phyloP scores from a whole-genome alignment of 2,888 invertebrate genomes.

The Poecilus cupreus region DNA sequence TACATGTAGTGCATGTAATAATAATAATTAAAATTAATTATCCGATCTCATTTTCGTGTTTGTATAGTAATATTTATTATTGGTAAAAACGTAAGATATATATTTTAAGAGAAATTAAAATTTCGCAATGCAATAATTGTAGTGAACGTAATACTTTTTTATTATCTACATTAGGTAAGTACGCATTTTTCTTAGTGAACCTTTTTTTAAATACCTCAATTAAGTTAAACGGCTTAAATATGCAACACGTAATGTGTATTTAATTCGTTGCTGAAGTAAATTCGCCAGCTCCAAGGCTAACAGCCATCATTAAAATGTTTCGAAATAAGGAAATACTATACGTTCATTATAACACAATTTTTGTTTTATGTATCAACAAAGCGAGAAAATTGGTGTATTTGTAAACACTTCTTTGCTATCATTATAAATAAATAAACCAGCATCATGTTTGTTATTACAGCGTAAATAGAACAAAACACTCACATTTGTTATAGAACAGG shows the following conservation, averaged over 20 bases:
- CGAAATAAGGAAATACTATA: slow-evolving; percentile 47
- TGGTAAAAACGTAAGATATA: not conserved
- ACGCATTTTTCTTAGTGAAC: not conserved
- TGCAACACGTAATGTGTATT: slow-evolving; percentile 49
- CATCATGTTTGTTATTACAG: not conserved
- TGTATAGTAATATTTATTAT: not conserved
- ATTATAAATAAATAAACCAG: slow-evolving; percentile 38
- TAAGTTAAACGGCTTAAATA: slow-evolving; percentile 45
- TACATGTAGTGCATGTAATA: no score
- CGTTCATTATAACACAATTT: slow-evolving; percentile 48
- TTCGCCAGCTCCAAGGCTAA: slow-evolving; percentile 47
- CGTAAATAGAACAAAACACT: not conserved
- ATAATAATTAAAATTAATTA: slow-evolving; percentile 3
- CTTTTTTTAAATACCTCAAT: slow-evolving; percentile 41
- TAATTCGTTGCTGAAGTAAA: slow-evolving; percentile 45
- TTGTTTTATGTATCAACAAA: slow-evolving; percentile 41
- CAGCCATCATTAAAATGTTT: slow-evolving; percentile 45
- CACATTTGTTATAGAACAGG: not conserved
- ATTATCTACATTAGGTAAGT: slow-evolving; percentile 24
- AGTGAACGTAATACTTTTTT: slow-evolving; percentile 37
- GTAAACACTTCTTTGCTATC: slow-evolving; percentile 23
- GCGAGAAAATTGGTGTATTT: slow-evolving; percentile 27
- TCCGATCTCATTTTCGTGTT: not conserved
- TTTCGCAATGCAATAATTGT: slow-evolving; percentile 19
- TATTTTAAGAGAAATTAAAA: not conserved